Conservation (phyloP, 2,113 vertebrate genomes). For the Microcebus jonahi region DNA sequence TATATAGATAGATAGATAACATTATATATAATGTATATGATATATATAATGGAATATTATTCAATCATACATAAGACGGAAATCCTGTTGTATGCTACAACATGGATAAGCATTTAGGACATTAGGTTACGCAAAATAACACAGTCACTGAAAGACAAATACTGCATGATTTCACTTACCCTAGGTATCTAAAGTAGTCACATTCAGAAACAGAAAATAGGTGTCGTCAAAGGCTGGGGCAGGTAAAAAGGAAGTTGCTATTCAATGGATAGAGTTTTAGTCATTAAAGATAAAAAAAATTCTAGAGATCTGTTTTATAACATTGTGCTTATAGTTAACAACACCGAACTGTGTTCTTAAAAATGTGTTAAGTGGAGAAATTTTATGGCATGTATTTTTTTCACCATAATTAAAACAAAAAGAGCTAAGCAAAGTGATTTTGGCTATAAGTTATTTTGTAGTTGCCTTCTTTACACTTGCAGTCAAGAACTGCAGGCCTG, state of each 20-base stretch:
- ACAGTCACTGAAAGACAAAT: not conserved
- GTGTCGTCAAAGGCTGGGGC: not conserved
- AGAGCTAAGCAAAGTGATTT: not conserved
- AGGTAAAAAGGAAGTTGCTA: not conserved
- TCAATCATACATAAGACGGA: not conserved
- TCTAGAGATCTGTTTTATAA: not conserved
- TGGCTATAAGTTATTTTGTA: not conserved
- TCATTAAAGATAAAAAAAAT: not conserved
- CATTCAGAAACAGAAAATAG: not conserved
- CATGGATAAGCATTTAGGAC: not conserved
- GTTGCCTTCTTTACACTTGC: not conserved
- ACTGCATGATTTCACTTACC: not conserved
- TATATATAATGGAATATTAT: not conserved
- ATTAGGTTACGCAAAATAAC: not conserved
- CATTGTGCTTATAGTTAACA: not conserved
- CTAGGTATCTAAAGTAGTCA: not conserved
- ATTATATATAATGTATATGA: not conserved
- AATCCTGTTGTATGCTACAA: not conserved
- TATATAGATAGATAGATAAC: no score
- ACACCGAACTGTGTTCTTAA: not conserved
- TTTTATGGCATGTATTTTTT: not conserved
- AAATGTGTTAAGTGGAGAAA: not conserved
- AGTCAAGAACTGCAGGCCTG: not conserved
- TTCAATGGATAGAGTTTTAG: not conserved
- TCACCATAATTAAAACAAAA: not conserved